Base-by-base conservation (phyloP, 2,888 invertebrate species). In the Ormyrus pomaceus region DNA sequence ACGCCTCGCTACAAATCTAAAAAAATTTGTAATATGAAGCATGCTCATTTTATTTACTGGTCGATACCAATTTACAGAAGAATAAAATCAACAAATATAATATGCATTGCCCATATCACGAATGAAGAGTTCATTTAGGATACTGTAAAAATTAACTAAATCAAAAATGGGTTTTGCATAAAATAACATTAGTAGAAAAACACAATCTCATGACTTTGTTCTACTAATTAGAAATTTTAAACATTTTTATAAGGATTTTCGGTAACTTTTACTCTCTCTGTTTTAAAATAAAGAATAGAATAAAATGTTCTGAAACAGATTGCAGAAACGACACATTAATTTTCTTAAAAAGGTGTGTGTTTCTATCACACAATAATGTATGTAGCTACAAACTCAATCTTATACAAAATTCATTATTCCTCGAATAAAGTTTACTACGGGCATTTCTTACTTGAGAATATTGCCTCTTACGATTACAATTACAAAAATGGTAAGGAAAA, bases 1-100 rank as follows among this genome's bases (percentile, higher is more conserved):
- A 83, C 81, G 68, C 84, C 83, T 83, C 82, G 83, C 86, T 87
- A 88, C 84, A 86, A 87, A 86, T 87, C 85, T 85, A 86, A 84
- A 85, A 34, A 34, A 84, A 86, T 86, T 88, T 86, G 83, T 86
- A 85, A 84, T 86, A 84, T 80, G 84, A 83, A 83, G 82, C 82
- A 82, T 79, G 76, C 72, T 76, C 6, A 48, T 72, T 34, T 34
- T 77, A 70, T n/a, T 74, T 73, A 19, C 50, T 65, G 73, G 48
- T 76, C 76, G 62, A 79, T 55, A 79, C 55, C 71, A 69, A 73
- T 77, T 73, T 81, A 58, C 59, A 76, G 71, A 10, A 69, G 78
- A 78, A 58, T 71, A 68, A 64, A 72, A 76, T 69, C 71, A 82
- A 82, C 70, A 82, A 83, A 79, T 79, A 83, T 74, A 69, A 80